Base-by-base conservation (phyloP, 1,140 invertebrate species). In the Hetaerina americana region DNA sequence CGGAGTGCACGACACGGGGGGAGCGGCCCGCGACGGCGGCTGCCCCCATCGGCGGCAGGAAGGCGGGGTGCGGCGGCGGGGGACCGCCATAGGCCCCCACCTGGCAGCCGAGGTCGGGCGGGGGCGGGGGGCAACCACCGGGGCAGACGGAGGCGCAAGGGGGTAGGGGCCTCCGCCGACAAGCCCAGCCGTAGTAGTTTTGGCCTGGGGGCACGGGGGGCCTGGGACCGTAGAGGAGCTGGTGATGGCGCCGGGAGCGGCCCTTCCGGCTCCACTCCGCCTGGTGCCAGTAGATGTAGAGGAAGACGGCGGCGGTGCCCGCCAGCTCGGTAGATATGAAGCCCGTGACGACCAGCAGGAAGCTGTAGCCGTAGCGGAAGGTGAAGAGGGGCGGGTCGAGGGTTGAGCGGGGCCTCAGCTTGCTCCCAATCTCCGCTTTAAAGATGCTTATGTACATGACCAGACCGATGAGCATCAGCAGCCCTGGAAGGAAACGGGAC, bases 371-470 rank as follows among this genome's bases (percentile, higher is more conserved):
- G 78, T 95, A 96, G 74, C 85, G 86, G 80, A 94, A 95, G 29
- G 88, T 90, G 82, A 95, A 93, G 22, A 90, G 82, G 0, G 93
- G 89, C 15, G 88, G 87, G 79, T 92, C 88, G 66, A 91, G 85
- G 68, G 86, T 82, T 10, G 92, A 93, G 75, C 89, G 86, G 24
- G 92, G 88, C 71, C 91, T 84, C 28, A 95, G 81, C 80, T 95
- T 96, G 72, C 89, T 88, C 3, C 92, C 92, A 18, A 95, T 87
- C 86, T 95, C 93, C 0, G 92, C 88, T 81, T 95, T 95, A 77
- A 96, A 91, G 70, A 94, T 89, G 12, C 93, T 94, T 83, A 96
- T 94, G 86, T 95, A 96, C 85, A 95, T 92, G 74, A 96, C 91
- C 77, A 95, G 87, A 25, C 92, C 93, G 71, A 92, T 90, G 70